A percentile compares a stretch with the other conserved stretches of the same genome.
phyloP scores from a whole-genome alignment of 2,797 vertebrate species.

The Luscinia megarhynchos region DNA sequence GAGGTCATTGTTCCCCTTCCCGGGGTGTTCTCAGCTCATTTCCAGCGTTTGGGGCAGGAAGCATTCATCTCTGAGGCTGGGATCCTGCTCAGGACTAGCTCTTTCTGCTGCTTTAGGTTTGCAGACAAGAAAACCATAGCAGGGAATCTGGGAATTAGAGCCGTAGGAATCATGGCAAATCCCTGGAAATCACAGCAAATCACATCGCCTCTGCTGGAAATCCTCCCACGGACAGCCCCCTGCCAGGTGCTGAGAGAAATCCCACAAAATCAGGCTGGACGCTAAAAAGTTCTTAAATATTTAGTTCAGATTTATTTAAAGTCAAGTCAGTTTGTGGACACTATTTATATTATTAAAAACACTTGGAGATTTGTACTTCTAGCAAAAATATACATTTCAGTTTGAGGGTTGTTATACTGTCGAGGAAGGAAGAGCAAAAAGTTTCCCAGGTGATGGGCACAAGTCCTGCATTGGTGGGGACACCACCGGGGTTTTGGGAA shows the following conservation, averaged over 20 bases:
- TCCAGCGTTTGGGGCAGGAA: background rate
- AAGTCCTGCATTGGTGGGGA: background rate
- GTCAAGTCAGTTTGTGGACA: conserved; percentile 72
- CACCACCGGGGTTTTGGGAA: background rate
- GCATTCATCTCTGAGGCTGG: background rate
- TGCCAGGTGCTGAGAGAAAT: background rate
- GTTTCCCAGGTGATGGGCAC: conserved; percentile 41
- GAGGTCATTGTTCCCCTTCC: background rate
- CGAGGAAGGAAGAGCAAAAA: conserved; percentile 39
- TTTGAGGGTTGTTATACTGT: conserved; percentile 71
- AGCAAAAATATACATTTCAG: conserved; percentile 84
- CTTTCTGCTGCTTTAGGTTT: background rate
- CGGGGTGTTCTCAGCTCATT: background rate
- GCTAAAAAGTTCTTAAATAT: conserved; percentile 72
- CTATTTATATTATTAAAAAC: conserved; percentile 84
- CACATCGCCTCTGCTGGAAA: background rate
- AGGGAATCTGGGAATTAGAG: background rate
- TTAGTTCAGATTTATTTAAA: conserved; percentile 80
- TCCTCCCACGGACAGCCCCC: background rate
- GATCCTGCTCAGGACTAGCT: background rate
- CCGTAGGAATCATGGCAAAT: background rate
- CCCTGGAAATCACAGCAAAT: background rate
- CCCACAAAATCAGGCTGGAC: background rate
- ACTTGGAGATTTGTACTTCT: conserved; percentile 77
- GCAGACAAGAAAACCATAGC: background rate